These are phyloP conservation scores for Cossypha niveicapilla DNA, from an alignment of 2,797 vertebrate genomes.

Conservation along the genomic window DNA sequence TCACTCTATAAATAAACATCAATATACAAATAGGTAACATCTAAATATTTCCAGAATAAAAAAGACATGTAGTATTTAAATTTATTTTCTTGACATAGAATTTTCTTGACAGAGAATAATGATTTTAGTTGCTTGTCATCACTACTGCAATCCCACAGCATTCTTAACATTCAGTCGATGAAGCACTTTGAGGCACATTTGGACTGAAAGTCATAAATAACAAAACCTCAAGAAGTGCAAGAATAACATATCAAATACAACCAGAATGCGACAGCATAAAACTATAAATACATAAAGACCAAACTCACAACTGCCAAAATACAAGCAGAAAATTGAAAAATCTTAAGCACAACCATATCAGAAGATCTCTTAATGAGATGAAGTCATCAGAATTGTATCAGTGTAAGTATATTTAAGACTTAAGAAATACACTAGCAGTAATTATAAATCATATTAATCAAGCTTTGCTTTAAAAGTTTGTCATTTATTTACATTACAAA, in stretches of 20 bases:
- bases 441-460: not conserved
- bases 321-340: not conserved
- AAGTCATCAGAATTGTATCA: not conserved
- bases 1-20: not conserved
- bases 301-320: not conserved
- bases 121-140: not conserved
- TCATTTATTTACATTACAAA: not conserved
- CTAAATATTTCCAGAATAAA: not conserved
- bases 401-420: not conserved
- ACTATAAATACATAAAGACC: not conserved
- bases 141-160: not conserved
- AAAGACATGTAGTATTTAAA: not conserved
- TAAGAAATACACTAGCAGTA: not conserved
- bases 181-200: not conserved
- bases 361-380: not conserved
- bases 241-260: not conserved
- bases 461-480: not conserved
- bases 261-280: not conserved
- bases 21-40: not conserved
- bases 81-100: not conserved
- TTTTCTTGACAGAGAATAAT: not conserved
- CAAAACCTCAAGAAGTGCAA: not conserved
- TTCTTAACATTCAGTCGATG: not conserved
- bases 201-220: not conserved
- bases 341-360: not conserved